Evolutionary conservation across 23 tunicate species (phyloP).

Genomic region (Aplidium turbinatum): DNA sequence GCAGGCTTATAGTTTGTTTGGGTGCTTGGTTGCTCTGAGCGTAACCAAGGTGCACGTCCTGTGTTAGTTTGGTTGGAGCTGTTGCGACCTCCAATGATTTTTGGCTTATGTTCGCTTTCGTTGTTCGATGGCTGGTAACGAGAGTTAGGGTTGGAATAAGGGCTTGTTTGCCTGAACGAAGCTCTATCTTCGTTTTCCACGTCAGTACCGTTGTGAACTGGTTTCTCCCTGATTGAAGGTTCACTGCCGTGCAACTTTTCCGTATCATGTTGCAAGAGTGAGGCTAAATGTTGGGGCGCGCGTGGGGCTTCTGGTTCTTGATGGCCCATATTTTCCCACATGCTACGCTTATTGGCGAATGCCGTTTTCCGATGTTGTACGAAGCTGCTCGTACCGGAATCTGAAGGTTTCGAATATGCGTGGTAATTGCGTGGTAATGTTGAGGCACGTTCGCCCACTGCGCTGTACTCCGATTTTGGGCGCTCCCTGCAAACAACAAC

Average conservation of each 20-base stretch:
- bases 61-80: not conserved
- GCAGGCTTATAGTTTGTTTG: slow-evolving; percentile 1
- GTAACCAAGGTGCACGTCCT: not conserved
- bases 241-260: slow-evolving; percentile 20
- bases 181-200: not conserved
- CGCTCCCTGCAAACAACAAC: slow-evolving; percentile 34
- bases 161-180: not conserved
- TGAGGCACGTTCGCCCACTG: slow-evolving; percentile 13
- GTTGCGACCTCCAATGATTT: not conserved
- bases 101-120: not conserved
- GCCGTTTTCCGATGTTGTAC: slow-evolving; percentile 51
- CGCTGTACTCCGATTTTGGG: slow-evolving; percentile 72
- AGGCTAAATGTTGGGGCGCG: slow-evolving; percentile 41
- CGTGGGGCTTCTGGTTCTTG: slow-evolving; percentile 8
- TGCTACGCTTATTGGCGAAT: slow-evolving; percentile 72
- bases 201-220: not conserved
- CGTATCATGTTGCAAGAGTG: slow-evolving; percentile 47
- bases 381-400: slow-evolving; percentile 31
- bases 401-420: slow-evolving; percentile 44
- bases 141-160: not conserved
- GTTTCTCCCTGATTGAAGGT: not conserved
- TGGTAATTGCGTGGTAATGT: slow-evolving; percentile 75
- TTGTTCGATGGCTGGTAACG: not conserved
- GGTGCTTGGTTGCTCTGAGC: not conserved
- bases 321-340: slow-evolving; percentile 68